These are phyloP conservation scores for Chaetogeoica ovagalla DNA, from an alignment of 2,888 invertebrate genomes.

Conservation along the genomic window DNA sequence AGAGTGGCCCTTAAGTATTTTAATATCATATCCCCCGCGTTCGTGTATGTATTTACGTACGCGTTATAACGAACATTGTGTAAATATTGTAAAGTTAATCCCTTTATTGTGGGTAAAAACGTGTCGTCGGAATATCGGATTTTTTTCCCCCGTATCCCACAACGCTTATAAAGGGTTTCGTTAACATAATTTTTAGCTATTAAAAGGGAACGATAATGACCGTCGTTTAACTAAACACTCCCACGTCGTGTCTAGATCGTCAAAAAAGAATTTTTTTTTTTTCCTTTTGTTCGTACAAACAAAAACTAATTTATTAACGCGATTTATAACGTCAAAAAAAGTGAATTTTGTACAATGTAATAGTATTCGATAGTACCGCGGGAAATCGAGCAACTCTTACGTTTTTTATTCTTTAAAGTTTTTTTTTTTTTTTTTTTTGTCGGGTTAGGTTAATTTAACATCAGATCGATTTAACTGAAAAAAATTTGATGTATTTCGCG, in stretches of 20 bases:
- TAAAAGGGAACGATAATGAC: slow-evolving; percentile 43
- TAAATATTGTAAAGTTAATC: slow-evolving; percentile 31
- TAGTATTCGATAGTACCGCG: neutral
- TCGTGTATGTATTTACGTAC: neutral
- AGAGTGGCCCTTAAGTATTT: neutral
- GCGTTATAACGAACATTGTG: slow-evolving; percentile 5
- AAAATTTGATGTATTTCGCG: too few relatives aligned
- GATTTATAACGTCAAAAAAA: neutral
- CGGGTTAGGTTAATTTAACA: too few relatives aligned
- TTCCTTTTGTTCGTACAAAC: neutral
- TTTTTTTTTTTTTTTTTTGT: too few relatives aligned
- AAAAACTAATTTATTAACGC: neutral
- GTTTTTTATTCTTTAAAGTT: too few relatives aligned
- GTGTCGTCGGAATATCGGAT: slow-evolving; percentile 14
- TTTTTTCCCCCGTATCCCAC: slow-evolving; percentile 14
- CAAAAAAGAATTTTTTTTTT: slow-evolving; percentile 5
- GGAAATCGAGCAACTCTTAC: too few relatives aligned
- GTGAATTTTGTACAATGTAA: neutral
- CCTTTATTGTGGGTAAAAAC: slow-evolving; percentile 31
- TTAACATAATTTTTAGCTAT: slow-evolving; percentile 47
- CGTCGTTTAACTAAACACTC: slow-evolving; percentile 15
- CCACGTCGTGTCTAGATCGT: neutral
- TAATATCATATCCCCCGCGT: neutral
- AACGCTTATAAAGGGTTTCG: slow-evolving; percentile 42
- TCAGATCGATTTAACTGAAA: too few relatives aligned